Percentiles rank a stretch among this genome's conserved stretches.
Evolutionary conservation across 2,797 vertebrate genomes (phyloP).

Genomic region (Loriculus beryllinus): DNA sequence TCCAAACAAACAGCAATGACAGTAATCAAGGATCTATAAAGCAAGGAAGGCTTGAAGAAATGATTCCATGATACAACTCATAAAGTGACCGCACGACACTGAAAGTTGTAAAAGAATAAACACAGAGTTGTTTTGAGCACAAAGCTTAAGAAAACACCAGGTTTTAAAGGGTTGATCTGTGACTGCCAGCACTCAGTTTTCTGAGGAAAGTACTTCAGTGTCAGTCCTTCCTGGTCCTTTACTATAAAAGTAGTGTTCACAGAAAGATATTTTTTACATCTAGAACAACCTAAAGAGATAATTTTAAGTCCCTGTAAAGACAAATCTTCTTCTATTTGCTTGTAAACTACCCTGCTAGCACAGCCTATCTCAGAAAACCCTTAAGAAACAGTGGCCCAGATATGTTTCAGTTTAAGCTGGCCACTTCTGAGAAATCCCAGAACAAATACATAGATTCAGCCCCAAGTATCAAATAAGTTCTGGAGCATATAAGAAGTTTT

Average conservation of each 20-base stretch:
- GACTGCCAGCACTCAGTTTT: neutral
- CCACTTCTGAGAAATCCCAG: neutral
- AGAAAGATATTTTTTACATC: neutral
- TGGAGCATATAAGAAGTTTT: neutral
- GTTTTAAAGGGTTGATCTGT: neutral
- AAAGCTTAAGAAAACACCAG: neutral
- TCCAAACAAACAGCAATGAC: neutral
- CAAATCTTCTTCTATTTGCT: neutral
- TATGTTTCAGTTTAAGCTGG: neutral
- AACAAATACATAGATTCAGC: neutral
- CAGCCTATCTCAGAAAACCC: neutral
- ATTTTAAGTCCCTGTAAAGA: neutral
- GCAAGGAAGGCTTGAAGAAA: neutral
- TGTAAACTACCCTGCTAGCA: neutral
- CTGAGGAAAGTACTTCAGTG: neutral
- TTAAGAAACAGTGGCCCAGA: neutral
- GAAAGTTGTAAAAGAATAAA: slow-evolving; percentile 3
- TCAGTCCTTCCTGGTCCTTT: neutral
- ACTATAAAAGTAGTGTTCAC: neutral
- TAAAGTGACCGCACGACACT: neutral
- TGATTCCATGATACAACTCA: neutral
- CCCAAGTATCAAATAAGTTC: neutral
- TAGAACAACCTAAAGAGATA: neutral
- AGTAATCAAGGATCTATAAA: neutral
- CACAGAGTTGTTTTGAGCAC: neutral